Evolutionary conservation across 2,888 invertebrate species (phyloP), one percentile per base, ranked within the genome.

Genomic region (Reticulitermes lucifugus): DNA sequence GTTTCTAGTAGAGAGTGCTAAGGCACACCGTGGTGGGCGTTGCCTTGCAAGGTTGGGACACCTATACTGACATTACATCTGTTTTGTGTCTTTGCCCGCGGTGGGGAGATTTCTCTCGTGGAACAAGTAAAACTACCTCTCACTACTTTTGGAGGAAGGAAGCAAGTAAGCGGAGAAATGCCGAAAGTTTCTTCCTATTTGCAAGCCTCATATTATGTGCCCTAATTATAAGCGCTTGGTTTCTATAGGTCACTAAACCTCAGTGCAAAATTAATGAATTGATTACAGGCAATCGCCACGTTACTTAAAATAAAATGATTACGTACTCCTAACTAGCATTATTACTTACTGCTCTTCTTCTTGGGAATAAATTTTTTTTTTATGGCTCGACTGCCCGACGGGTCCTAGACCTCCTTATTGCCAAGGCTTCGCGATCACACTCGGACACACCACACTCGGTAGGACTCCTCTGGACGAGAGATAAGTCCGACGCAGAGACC

Each of bases 31-130:
- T 73, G 73, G 10, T 73, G 41, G 73, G 73, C 41, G 73, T 73
- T 41, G 73, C 41, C 71, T n/a, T 71, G 29, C 25, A 9, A 35
- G 71, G 18, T 60, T 14, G 60, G 60, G 35, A 25, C 73, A 73
- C 41, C 73, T 41, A 41, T 41, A 41, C 41, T 2, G n/a, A 25
- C 10, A 18, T 6, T 70, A 29, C 55, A 55, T 14, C 55, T 55
- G 55, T 65, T n/a, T n/a, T 3, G 4, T 65, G 65, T 65, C 6
- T 60, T n/a, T n/a, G 65, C 65, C 73, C 12, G 35, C 14, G 73
- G 73, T 41, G 73, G 73, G 73, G 73, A 73, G 73, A 73, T 73
- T 73, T 73, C 73, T 25, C 73, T 73, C 65, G 25, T 10, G 73
- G 1, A 73, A 41, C 41, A 41, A 41, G 73, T 73, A 41, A 12